phyloP scores from a whole-genome alignment of 2,797 vertebrate genomes.

The Microctenopoma steveboyesi region DNA sequence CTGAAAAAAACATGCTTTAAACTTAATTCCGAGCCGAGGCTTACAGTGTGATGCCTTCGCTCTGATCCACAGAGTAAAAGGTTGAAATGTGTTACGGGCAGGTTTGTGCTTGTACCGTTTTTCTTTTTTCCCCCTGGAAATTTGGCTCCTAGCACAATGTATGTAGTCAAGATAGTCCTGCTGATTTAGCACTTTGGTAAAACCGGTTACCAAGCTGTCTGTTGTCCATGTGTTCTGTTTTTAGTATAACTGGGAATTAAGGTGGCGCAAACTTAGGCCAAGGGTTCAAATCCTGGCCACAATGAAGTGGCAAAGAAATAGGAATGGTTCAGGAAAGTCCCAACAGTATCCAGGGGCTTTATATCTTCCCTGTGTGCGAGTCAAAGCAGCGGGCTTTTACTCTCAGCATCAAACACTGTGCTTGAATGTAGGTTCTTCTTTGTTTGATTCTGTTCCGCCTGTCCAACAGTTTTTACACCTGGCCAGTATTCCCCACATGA shows the following conservation, averaged over 20 bases:
- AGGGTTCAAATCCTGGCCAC: constrained; percentile 57
- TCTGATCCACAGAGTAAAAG: constrained; percentile 49
- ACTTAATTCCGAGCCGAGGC: constrained; percentile 47
- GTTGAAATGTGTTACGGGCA: constrained; percentile 63
- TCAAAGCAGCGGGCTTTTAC: constrained; percentile 14
- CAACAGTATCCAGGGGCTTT: constrained; percentile 45
- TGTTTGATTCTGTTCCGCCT: background rate
- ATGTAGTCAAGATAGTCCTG: constrained; percentile 51
- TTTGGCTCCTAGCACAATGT: constrained; percentile 53
- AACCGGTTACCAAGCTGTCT: constrained; percentile 49
- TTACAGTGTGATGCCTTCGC: constrained; percentile 34
- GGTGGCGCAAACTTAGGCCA: constrained; percentile 54
- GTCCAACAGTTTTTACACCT: background rate
- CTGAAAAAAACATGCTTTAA: constrained; percentile 41
- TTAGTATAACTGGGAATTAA: constrained; percentile 35
- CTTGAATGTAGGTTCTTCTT: constrained; percentile 5
- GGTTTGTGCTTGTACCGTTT: constrained; percentile 67
- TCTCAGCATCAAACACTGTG: constrained; percentile 19
- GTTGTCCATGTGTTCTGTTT: constrained; percentile 32
- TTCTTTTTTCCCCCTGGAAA: constrained; percentile 50
- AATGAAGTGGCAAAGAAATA: constrained; percentile 52
- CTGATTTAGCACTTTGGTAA: constrained; percentile 60
- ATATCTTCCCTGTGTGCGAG: constrained; percentile 14
- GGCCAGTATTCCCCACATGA: background rate
- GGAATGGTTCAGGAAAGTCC: constrained; percentile 61